Conservation (phyloP, 2,113 vertebrate species). For the Heterocephalus glaber region DNA sequence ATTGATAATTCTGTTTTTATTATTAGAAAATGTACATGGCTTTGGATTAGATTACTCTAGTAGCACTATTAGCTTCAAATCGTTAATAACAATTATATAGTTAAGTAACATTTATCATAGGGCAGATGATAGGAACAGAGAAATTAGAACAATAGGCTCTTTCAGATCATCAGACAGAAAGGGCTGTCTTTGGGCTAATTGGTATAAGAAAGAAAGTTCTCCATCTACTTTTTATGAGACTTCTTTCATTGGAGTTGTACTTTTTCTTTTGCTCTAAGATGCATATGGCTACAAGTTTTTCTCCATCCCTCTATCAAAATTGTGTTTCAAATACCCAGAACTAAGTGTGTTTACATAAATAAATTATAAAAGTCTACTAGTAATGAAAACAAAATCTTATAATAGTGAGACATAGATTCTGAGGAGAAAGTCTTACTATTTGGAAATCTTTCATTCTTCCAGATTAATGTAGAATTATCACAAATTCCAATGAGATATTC, state of each 20-base stretch:
- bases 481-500: neutral
- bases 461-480: neutral
- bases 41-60: neutral
- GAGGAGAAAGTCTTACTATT: neutral
- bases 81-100: neutral
- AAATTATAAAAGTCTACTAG: neutral
- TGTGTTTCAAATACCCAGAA: neutral
- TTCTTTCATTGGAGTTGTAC: neutral
- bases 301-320: neutral
- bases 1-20: neutral
- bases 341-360: neutral
- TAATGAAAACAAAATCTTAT: neutral
- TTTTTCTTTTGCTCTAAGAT: neutral
- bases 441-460: conserved; percentile 1
- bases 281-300: neutral
- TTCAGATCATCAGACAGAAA: no score
- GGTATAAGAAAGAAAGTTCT: neutral
- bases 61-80: neutral
- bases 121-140: neutral
- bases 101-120: neutral
- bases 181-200: neutral
- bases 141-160: rapidly evolving
- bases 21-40: neutral
- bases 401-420: neutral
- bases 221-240: neutral